Percentiles rank a stretch among this genome's conserved stretches.
Conservation (phyloP, 2,797 vertebrate species). For the Pitangus sulphuratus region DNA sequence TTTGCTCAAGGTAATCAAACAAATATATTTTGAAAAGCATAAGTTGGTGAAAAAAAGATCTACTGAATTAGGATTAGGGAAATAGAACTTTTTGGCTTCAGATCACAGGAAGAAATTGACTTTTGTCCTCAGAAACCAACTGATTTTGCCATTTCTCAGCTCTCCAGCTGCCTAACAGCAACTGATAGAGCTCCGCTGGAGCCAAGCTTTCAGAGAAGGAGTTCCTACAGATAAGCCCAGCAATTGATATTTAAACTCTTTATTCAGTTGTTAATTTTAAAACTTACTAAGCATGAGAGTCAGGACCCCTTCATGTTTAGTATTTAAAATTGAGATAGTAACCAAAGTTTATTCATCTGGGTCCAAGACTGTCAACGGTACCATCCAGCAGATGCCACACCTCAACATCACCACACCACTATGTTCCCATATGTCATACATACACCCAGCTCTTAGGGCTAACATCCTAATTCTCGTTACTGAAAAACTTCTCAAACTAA, state of each 20-base stretch:
- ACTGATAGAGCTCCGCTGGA: neutral
- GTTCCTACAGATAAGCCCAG: neutral
- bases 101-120: neutral
- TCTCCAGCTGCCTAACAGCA: neutral
- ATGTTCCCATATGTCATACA: accelerated
- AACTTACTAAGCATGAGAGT: neutral
- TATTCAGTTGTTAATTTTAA: neutral
- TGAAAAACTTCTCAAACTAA: neutral
- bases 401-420: neutral
- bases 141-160: neutral
- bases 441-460: neutral
- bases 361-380: neutral
- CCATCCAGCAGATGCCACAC: neutral
- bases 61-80: neutral
- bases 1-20: neutral
- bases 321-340: neutral
- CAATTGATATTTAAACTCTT: neutral
- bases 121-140: neutral
- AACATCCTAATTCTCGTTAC: neutral
- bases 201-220: neutral
- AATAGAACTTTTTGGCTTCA: neutral
- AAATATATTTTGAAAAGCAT: neutral
- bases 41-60: neutral
- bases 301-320: neutral
- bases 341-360: neutral